phyloP scores from a whole-genome alignment of 2,888 invertebrate genomes.

The Cryptocephalus primarius region DNA sequence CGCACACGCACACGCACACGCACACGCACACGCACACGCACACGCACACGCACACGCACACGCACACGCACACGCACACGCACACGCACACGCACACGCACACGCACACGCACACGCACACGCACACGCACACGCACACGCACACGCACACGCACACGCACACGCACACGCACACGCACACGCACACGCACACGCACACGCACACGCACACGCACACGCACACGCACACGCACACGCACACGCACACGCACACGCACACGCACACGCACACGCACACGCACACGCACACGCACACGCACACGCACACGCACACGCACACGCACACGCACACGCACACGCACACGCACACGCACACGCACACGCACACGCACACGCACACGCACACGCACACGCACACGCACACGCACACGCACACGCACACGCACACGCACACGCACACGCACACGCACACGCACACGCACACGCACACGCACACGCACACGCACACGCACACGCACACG shows the following conservation, averaged over 20 bases:
- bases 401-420: conserved; percentile 1
- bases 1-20: conserved; percentile 1
- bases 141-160: conserved; percentile 2
- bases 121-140: conserved; percentile 1
- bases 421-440: conserved; percentile 1
- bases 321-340: conserved; percentile 2
- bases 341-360: conserved; percentile 1
- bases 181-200: conserved; percentile 1
- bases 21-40: conserved; percentile 2
- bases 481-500: conserved; percentile 1
- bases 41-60: conserved; percentile 1
- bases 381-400: conserved; percentile 2
- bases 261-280: conserved; percentile 2
- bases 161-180: conserved; percentile 1
- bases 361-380: conserved; percentile 1
- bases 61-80: conserved; percentile 1
- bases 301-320: conserved; percentile 1
- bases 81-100: conserved; percentile 2
- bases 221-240: conserved; percentile 1
- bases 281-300: conserved; percentile 1
- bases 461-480: conserved; percentile 1
- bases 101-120: conserved; percentile 1
- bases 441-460: conserved; percentile 2
- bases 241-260: conserved; percentile 1
- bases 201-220: conserved; percentile 2